phyloP scores from a whole-genome alignment of 1,140 invertebrate genomes.

The Heliconius congener region DNA sequence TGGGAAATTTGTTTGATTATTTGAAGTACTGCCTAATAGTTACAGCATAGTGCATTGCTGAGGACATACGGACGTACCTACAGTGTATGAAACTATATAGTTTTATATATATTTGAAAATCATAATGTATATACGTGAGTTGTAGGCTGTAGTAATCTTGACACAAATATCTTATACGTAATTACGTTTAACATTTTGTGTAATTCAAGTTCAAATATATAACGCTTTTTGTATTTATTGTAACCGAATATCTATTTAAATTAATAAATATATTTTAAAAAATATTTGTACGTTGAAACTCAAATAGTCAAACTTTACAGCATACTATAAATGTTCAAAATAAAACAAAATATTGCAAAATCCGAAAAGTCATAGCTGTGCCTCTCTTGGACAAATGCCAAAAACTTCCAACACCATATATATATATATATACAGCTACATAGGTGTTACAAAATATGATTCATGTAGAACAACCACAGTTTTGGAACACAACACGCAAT shows the following conservation, averaged over 20 bases:
- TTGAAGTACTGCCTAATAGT: conserved; percentile 6
- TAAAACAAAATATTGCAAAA: neutral
- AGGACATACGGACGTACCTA: neutral
- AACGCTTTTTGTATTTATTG: too few relatives aligned
- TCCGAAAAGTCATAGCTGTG: conserved; percentile 12
- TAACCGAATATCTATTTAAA: too few relatives aligned
- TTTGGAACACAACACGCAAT: conserved; percentile 33
- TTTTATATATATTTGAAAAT: too few relatives aligned
- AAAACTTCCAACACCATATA: conserved; percentile 26
- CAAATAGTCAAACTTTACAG: neutral
- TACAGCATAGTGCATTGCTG: neutral
- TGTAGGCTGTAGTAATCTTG: too few relatives aligned
- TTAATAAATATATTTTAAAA: too few relatives aligned
- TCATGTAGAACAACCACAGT: conserved; percentile 40
- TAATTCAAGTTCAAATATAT: too few relatives aligned
- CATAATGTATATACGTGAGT: too few relatives aligned
- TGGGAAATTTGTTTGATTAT: conserved; percentile 11
- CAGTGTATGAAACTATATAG: neutral
- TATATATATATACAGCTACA: conserved; percentile 21
- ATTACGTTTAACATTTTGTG: too few relatives aligned
- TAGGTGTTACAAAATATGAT: conserved; percentile 40
- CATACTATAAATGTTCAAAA: neutral
- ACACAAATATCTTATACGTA: too few relatives aligned
- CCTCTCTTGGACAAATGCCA: conserved; percentile 35
- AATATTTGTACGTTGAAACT: neutral